Base-by-base conservation (phyloP, 1,140 invertebrate genomes). In the Pogonomyrmex barbatus region DNA sequence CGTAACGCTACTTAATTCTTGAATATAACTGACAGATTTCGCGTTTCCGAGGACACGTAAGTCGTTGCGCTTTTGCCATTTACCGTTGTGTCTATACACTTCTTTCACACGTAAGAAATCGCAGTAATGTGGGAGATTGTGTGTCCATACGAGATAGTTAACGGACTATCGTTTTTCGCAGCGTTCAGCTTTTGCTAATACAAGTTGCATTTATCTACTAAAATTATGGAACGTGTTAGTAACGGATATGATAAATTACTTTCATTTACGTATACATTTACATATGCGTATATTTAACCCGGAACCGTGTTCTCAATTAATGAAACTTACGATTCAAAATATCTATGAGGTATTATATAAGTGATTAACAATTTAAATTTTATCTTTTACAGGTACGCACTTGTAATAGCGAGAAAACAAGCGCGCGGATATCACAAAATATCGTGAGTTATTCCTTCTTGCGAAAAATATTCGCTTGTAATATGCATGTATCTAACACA, bases 71-170 rank as follows among this genome's bases (percentile, higher is more conserved):
- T 12, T 52, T 70, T 54, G 5, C 52, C 60, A 50, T 70, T 54
- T 79, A 62, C 58, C 75, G 75, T 63, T 86, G 39, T 30, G 30
- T n/a, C 33, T 78, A 36, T 67, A 67, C 17, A 17, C 52, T 79
- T 79, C 65, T 86, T 86, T 81, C 33, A 9, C 50, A 45, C 47
- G 36, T 6, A 86, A 86, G 79, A 77, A 85, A 63, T 47, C 14
- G 50, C 6, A 52, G 56, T 52, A 73, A 86, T 17, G 24, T 65
- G 84, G 17, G 67, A 79, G 60, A 87, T 84, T 75, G 70, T 76
- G 65, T 73, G 76, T 65, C 83, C 86, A 76, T 67, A 70, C 70
- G 70, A 87, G 62, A 39, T 56, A 54, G 77, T 81, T 81, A 81
- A 81, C 77, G 77, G 77, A 81, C 65, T 54, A 56, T 81, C 47